Evolutionary conservation across 1,140 invertebrate genomes (phyloP), one percentile per base, ranked within the genome.

Genomic region (Manduca sexta): DNA sequence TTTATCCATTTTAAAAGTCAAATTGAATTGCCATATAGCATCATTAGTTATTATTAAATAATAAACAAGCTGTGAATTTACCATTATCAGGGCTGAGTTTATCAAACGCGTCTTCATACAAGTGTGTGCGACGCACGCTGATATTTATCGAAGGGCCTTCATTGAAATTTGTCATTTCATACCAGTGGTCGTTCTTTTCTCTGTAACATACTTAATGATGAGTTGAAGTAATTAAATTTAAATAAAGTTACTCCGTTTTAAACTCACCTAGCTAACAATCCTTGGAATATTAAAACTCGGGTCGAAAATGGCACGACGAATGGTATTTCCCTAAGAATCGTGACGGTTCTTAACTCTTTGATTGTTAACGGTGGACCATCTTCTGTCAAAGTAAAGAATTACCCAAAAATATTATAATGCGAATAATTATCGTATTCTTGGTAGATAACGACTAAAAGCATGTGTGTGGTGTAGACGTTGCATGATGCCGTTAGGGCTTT

Each of bases 61-160:
- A n/a, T n/a, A n/a, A n/a, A n/a, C n/a, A n/a, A n/a, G n/a, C n/a
- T n/a, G n/a, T n/a, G n/a, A n/a, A n/a, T 69, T 74, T 82, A 93
- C 94, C 93, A 88, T 97, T 98, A 64, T 96, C 94, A 1, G 89
- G 89, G 3, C 95, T 95, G 0, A 99, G 84, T 81, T 97, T 97
- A 18, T 97, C 96, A 82, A 97, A 98, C 0, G 97, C 96, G 87
- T 99, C 98, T 86, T 99, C 98, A 79, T 99, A 99, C 0, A 99
- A 88, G 86, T 97, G 97, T 64, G 94, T 95, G 45, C 98, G 88
- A 40, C 97, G 87, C 2, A 98, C 93, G 12, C 91, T 91, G 1
- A 98, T 90, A 58, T 92, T 90, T 45, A 97, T 95, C 15, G 89
- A 88, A 0, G 93, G 90, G 0, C 93, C 93, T 51, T 92, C 90